Percentiles rank a stretch among this genome's conserved stretches.
phyloP scores from a whole-genome alignment of 2,113 vertebrate species.

The Leucoraja erinaceus region DNA sequence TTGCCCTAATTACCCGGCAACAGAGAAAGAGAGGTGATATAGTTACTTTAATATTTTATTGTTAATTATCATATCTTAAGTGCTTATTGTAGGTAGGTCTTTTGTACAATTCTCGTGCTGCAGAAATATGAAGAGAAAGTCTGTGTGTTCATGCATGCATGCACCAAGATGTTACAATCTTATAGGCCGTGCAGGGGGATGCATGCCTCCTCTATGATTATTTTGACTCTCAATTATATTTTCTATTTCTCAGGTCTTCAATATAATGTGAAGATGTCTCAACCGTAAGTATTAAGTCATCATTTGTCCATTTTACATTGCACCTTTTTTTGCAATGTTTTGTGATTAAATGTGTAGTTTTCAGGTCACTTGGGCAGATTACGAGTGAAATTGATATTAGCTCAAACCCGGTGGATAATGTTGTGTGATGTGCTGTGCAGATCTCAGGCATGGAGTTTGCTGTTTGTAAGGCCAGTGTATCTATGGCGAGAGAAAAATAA shows the following conservation, averaged over 20 bases:
- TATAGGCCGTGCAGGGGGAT: background rate
- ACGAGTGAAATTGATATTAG: background rate
- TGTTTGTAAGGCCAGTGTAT: background rate
- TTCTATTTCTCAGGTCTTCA: conserved; percentile 42
- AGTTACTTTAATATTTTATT: background rate
- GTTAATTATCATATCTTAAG: background rate
- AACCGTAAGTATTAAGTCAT: conserved; percentile 43
- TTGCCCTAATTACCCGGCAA: conserved; percentile 65
- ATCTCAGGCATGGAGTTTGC: background rate
- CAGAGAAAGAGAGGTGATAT: conserved; percentile 71
- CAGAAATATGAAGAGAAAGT: background rate
- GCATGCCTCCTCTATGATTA: background rate
- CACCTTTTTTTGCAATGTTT: background rate
- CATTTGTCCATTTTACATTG: background rate
- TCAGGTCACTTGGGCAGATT: background rate
- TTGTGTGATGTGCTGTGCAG: background rate
- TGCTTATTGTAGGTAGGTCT: no score
- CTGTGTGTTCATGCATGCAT: background rate
- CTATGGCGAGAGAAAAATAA: background rate
- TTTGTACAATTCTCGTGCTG: no score
- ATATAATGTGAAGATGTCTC: conserved; percentile 16
- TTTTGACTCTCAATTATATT: background rate
- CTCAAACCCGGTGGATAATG: background rate
- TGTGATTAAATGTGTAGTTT: background rate
- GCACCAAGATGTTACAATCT: background rate